phyloP scores from a whole-genome alignment of 2,797 vertebrate species.

The Gastrophryne carolinensis region DNA sequence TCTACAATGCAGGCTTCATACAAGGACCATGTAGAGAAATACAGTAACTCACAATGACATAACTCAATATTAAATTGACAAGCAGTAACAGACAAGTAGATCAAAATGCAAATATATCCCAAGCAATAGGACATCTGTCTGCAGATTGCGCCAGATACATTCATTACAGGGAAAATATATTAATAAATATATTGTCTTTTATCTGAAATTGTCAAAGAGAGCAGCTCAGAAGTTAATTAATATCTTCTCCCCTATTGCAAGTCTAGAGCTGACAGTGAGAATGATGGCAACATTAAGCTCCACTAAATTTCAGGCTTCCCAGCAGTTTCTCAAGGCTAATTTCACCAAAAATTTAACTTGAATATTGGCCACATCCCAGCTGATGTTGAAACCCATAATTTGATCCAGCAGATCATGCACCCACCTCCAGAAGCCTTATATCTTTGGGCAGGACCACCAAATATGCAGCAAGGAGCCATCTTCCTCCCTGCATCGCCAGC shows the following conservation, averaged over 20 bases:
- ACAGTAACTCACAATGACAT: neutral
- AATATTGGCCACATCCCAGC: too few species aligned
- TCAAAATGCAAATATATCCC: neutral
- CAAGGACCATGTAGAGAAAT: neutral
- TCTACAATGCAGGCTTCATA: too few species aligned
- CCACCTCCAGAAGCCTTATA: too few species aligned
- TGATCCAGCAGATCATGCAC: too few species aligned
- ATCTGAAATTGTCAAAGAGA: neutral
- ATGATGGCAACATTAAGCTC: too few species aligned
- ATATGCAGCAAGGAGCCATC: too few species aligned
- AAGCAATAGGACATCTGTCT: conserved; percentile 1
- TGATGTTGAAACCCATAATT: too few species aligned
- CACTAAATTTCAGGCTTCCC: too few species aligned
- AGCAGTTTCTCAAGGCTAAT: too few species aligned
- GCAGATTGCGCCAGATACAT: neutral
- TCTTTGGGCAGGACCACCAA: too few species aligned
- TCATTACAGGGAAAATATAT: neutral
- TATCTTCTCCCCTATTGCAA: neutral
- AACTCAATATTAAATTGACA: neutral
- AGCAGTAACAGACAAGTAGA: neutral
- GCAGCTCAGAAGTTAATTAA: neutral
- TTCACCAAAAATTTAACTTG: too few species aligned
- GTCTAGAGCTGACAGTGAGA: neutral
- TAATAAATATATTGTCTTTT: neutral
- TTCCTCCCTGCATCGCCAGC: too few species aligned